Base-by-base conservation (phyloP, 2,888 invertebrate genomes). In the Idaea dimidiata region DNA sequence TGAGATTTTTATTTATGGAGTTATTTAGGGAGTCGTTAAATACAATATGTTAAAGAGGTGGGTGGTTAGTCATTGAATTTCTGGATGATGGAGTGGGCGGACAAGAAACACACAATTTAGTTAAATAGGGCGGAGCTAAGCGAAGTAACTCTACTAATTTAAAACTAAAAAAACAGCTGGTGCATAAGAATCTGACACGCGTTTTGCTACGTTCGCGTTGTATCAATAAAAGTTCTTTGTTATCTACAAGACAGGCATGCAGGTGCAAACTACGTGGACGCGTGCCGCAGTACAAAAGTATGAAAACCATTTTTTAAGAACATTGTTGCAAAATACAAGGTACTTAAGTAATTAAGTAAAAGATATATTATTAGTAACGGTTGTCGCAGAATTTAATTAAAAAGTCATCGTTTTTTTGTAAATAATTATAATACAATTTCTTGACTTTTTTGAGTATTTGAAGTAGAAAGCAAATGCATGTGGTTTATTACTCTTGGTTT, bases 11-110 rank as follows among this genome's bases (percentile, higher is more conserved):
- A 84, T 80, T 78, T 77, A 73, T 75, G 70, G 70, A 64, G 75
- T 81, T 84, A 81, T 86, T 85, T 79, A 83, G 79, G 64, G 77
- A 77, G 71, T 79, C 82, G 78, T 85, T 80, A 84, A 86, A 82
- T n/a, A n/a, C n/a, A 73, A 10, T 10, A 17, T 56, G 75, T 80
- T 70, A 81, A 80, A 82, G 75, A 71, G 66, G 66, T 71, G 68
- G 77, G 78, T 75, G 74, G 72, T 66, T 56, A 56, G 18, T 62
- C 16, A 55, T 59, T 65, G 57, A 58, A 61, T 60, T 63, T 57
- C 55, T 61, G 32, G n/a, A 60, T 43, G 32, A 53, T 61, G 43
- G 31, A 31, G 56, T 56, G 56, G 18, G 14, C 18, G 56, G 8
- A 7, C 8, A 43, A 8, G 43, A 43, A 43, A 43, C 43, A 43